Evolutionary conservation across 2,888 invertebrate genomes (phyloP).

Genomic region (Galerucella pusilla): DNA sequence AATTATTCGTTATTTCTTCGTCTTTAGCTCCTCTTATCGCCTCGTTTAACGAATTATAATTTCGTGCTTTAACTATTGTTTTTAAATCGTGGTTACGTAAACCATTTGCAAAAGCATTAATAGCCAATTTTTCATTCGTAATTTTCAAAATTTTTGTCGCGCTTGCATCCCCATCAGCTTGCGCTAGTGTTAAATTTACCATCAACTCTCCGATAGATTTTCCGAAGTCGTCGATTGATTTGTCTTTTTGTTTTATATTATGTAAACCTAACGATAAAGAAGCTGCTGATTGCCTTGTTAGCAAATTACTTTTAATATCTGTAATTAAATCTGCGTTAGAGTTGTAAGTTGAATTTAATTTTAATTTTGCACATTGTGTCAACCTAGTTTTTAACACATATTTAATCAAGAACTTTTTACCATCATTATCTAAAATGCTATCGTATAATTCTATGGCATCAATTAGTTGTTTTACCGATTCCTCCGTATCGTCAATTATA

Average conservation of each 20-base stretch:
- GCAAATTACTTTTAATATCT: constrained; percentile 37
- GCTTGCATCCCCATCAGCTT: constrained; percentile 39
- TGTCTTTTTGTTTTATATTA: constrained; percentile 34
- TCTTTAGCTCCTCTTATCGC: constrained; percentile 26
- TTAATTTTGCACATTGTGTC: constrained; percentile 38
- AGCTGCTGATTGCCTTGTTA: constrained; percentile 40
- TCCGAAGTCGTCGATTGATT: constrained; percentile 39
- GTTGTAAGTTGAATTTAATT: constrained; percentile 32
- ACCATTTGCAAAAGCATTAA: constrained; percentile 45
- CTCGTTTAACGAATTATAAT: constrained; percentile 31
- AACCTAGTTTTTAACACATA: constrained; percentile 44
- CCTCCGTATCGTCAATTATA: constrained; percentile 41
- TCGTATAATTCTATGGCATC: constrained; percentile 47
- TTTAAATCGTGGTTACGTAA: constrained; percentile 34
- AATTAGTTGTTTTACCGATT: constrained; percentile 44
- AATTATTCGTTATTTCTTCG: constrained; percentile 4
- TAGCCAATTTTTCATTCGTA: constrained; percentile 46
- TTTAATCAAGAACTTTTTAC: constrained; percentile 43
- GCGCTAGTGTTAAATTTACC: constrained; percentile 40
- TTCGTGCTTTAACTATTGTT: constrained; percentile 34
- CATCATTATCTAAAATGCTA: constrained; percentile 37
- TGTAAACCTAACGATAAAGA: constrained; percentile 35
- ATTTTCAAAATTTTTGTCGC: constrained; percentile 27
- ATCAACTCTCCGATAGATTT: constrained; percentile 40
- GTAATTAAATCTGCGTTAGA: constrained; percentile 34